phyloP scores from a whole-genome alignment of 2,888 invertebrate species.

The Epistrophella euchroma region DNA sequence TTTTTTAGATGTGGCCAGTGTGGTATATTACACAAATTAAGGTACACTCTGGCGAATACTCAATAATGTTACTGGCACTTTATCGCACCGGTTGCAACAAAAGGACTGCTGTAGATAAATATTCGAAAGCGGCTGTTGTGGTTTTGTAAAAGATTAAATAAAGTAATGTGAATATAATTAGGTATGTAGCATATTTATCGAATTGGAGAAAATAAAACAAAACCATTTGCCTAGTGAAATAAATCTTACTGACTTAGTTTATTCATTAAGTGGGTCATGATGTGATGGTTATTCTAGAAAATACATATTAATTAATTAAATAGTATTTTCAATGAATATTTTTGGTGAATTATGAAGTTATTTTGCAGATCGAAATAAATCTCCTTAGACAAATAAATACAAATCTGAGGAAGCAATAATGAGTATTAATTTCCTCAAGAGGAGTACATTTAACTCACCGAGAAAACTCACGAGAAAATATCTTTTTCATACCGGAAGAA shows the following conservation, averaged over 20 bases:
- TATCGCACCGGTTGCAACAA: constrained; percentile 31
- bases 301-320: not conserved
- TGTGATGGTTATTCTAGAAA: not conserved
- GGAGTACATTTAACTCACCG: too few relatives aligned
- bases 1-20: constrained; percentile 28
- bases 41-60: constrained; percentile 43
- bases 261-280: not conserved
- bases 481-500: too few relatives aligned
- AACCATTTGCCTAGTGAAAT: not conserved
- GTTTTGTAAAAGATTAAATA: not conserved
- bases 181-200: not conserved
- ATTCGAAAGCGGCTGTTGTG: not conserved
- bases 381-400: too few relatives aligned
- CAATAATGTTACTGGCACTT: constrained; percentile 5
- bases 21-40: constrained; percentile 16
- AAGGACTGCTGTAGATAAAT: not conserved
- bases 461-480: too few relatives aligned
- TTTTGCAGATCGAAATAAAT: too few relatives aligned
- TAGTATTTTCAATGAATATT: too few relatives aligned
- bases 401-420: too few relatives aligned
- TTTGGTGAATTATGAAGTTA: too few relatives aligned
- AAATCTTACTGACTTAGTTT: not conserved
- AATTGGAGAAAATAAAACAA: not conserved
- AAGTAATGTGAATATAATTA: not conserved
- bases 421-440: too few relatives aligned